Evolutionary conservation across 2,888 invertebrate genomes (phyloP).

Genomic region (Drosophila macrothrix): DNA sequence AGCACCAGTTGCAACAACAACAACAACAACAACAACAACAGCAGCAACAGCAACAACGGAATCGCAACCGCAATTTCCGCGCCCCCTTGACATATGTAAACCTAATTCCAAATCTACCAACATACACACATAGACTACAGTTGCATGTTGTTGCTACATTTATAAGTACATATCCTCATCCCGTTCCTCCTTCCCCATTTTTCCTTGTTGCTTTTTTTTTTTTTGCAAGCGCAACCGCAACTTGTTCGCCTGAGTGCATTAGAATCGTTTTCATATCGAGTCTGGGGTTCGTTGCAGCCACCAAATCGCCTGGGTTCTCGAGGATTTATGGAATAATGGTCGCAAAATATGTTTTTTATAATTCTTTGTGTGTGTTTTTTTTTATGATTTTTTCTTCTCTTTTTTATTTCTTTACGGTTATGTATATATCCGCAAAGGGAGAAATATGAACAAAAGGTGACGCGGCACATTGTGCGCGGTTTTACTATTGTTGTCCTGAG

Average conservation of each 20-base stretch:
- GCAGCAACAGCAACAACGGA: slow-evolving; percentile 24
- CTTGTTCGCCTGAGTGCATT: slow-evolving; percentile 78
- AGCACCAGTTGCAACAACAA: slow-evolving; percentile 21
- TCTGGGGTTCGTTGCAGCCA: slow-evolving; percentile 33
- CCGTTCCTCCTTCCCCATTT: neutral
- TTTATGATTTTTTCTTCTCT: slow-evolving; percentile 20
- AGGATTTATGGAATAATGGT: slow-evolving; percentile 75
- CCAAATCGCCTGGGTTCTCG: slow-evolving; percentile 38
- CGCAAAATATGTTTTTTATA: slow-evolving; percentile 63
- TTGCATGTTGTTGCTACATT: slow-evolving; percentile 56
- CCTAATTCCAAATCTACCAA: slow-evolving; percentile 50
- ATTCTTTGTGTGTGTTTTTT: slow-evolving; percentile 20
- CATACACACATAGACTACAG: neutral
- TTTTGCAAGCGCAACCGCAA: slow-evolving; percentile 43
- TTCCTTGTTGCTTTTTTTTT: neutral
- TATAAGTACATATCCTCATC: slow-evolving; percentile 30
- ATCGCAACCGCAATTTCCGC: slow-evolving; percentile 68
- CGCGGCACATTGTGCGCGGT: slow-evolving; percentile 43
- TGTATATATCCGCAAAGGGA: slow-evolving; percentile 28
- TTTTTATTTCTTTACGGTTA: slow-evolving; percentile 23
- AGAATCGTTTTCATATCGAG: slow-evolving; percentile 58
- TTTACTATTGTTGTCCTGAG: slow-evolving; percentile 42
- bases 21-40: slow-evolving; percentile 1
- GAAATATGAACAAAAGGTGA: slow-evolving; percentile 54
- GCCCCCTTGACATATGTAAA: slow-evolving; percentile 69